These are phyloP conservation scores for Corythaixoides concolor DNA, from an alignment of 2,113 vertebrate genomes.

Conservation along the genomic window DNA sequence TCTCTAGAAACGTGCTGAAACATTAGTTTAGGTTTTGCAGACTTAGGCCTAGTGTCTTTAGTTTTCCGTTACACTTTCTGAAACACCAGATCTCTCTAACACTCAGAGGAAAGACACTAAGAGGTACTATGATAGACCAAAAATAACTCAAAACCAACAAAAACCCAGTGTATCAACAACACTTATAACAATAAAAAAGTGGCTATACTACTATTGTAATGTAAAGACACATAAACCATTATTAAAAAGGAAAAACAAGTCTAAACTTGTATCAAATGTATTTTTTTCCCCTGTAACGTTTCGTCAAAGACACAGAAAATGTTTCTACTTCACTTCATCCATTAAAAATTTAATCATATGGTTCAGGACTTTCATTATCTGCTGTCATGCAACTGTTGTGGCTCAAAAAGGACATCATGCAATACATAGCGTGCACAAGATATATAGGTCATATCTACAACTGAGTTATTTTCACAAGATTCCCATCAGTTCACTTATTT, in stretches of 20 bases:
- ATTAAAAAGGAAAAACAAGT: neutral
- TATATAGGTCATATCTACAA: slow-evolving; percentile 13
- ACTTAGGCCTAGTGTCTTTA: neutral
- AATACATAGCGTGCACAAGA: neutral
- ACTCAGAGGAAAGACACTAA: neutral
- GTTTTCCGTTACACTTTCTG: neutral
- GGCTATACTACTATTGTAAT: neutral
- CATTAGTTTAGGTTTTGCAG: neutral
- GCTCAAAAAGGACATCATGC: slow-evolving; percentile 37
- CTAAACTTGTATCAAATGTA: neutral
- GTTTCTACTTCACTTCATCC: slow-evolving; percentile 12
- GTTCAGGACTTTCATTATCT: slow-evolving; percentile 77
- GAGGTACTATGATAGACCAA: neutral
- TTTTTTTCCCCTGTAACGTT: neutral
- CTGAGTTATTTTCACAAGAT: neutral
- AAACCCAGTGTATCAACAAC: neutral
- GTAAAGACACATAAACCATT: neutral
- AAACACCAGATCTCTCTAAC: neutral
- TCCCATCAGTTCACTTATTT: neutral
- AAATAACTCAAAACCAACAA: neutral
- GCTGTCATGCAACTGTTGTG: slow-evolving; percentile 63
- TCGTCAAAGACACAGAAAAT: neutral
- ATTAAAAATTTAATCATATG: slow-evolving; percentile 79
- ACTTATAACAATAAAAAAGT: neutral
- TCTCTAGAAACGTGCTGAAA: neutral